phyloP scores from a whole-genome alignment of 2,797 vertebrate genomes.

The Characodon lateralis region DNA sequence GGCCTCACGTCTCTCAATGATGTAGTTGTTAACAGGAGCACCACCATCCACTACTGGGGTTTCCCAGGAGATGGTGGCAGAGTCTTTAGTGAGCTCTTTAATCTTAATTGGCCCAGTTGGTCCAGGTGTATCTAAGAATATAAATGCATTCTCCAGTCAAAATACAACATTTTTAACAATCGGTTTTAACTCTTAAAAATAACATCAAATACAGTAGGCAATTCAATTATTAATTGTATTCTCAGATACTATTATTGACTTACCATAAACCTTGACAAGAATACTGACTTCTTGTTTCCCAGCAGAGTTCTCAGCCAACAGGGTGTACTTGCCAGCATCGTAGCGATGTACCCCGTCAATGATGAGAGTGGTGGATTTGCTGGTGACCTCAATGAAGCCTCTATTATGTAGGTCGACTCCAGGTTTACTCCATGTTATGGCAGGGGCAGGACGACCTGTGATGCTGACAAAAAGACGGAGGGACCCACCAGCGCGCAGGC shows the following conservation, averaged over 20 bases:
- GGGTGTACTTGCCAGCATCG: constrained; percentile 94
- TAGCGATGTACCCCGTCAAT: constrained; percentile 97
- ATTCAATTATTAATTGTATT: not conserved
- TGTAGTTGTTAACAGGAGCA: constrained; percentile 95
- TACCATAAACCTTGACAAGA: constrained; percentile 97
- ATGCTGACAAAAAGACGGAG: constrained; percentile 90
- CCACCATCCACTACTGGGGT: constrained; percentile 92
- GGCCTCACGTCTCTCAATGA: constrained; percentile 96
- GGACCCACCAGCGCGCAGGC: constrained; percentile 91
- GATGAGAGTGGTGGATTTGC: constrained; percentile 89
- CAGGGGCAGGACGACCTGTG: constrained; percentile 90
- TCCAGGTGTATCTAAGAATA: constrained; percentile 92
- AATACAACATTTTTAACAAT: not conserved
- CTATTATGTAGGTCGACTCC: constrained; percentile 90
- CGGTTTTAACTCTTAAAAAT: not conserved
- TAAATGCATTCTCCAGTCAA: constrained; percentile 19
- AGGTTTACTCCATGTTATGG: constrained; percentile 92
- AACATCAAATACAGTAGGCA: not conserved
- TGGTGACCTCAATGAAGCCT: constrained; percentile 93
- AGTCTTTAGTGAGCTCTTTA: constrained; percentile 93
- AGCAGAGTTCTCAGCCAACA: constrained; percentile 94
- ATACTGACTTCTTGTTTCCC: constrained; percentile 95
- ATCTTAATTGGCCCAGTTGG: constrained; percentile 90
- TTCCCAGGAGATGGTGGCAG: constrained; percentile 94
- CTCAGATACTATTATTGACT: constrained; percentile 26